Evolutionary conservation across 2,113 vertebrate species (phyloP), one percentile per base, ranked within the genome.

Genomic region (Speoplatyrhinus poulsoni): DNA sequence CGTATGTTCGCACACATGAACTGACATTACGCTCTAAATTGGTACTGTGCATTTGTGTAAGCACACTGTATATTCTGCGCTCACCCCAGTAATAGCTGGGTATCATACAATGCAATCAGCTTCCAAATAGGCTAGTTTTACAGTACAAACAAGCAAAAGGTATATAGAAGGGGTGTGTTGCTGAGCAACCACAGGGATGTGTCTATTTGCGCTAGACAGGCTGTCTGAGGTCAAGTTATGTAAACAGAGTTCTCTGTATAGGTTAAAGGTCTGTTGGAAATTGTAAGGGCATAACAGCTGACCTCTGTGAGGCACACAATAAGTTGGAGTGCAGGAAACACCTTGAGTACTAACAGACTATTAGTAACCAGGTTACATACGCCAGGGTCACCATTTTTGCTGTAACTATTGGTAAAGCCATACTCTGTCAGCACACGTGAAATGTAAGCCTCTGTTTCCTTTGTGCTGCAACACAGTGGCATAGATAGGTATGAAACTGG

Each of bases 111-210:
- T 65, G 56, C 75, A 67, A 83, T 82, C 75, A 81, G 77, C 62
- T 73, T 79, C 49, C 26, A 67, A 73, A 83, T 85, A 54, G 81
- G 60, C 65, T 75, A 61, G 67, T 62, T 46, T 65, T 15, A 52
- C 49, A 52, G 26, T 60, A 72, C 67, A 85, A 84, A 76, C 69
- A 73, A 80, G 62, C 26, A 69, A 72, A 70, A 70, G 66, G 49
- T 52, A 72, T 69, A 16, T 48, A 75, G 53, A 61, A 59, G 33
- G 69, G 73, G 53, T 72, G 74, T 58, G 53, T 66, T 81, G 46
- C 70, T 16, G 55, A 62, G 70, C 80, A 82, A 59, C 74, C 54
- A 41, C 12, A 26, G 74, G 72, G 76, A 65, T 17, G 11, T 41
- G 57, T 70, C 26, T 63, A 61, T 72, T 75, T 72, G 72, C 68